Percentiles rank a stretch among this genome's conserved stretches.
These are phyloP conservation scores for Procambarus virginalis DNA, from an alignment of 1,140 invertebrate genomes.

Conservation along the genomic window DNA sequence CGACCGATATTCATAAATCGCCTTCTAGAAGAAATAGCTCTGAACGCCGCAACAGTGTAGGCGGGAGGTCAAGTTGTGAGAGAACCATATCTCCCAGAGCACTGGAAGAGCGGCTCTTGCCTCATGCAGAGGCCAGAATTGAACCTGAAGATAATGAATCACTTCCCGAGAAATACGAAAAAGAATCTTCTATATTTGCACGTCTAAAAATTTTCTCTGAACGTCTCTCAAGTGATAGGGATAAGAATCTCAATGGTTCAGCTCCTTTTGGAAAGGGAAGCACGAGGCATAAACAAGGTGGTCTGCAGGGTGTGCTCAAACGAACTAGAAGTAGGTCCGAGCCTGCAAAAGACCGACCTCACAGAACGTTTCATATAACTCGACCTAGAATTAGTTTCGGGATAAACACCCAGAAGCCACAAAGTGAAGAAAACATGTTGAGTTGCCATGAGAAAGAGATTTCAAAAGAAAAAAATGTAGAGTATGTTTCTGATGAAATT, in stretches of 20 bases:
- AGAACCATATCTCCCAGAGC: constrained; percentile 53
- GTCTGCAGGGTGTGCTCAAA: constrained; percentile 54
- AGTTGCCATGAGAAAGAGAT: constrained; percentile 46
- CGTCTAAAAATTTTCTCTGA: constrained; percentile 57
- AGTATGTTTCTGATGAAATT: constrained; percentile 21
- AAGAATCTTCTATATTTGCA: constrained; percentile 55
- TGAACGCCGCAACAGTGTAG: constrained; percentile 55
- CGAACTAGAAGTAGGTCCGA: constrained; percentile 60
- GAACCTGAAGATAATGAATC: constrained; percentile 42
- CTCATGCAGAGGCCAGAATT: constrained; percentile 41
- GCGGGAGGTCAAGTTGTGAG: constrained; percentile 40
- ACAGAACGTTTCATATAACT: constrained; percentile 60
- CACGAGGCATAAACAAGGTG: constrained; percentile 55
- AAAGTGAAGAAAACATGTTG: constrained; percentile 56
- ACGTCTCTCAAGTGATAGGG: constrained; percentile 48
- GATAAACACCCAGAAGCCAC: constrained; percentile 38
- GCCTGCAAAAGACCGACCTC: constrained; percentile 36
- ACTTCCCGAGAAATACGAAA: constrained; percentile 41
- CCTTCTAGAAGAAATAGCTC: constrained; percentile 51
- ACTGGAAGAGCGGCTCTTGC: constrained; percentile 52
- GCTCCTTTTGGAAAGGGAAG: constrained; percentile 34
- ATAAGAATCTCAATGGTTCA: constrained; percentile 49
- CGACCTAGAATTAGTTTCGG: constrained; percentile 63
- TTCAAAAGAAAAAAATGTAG: constrained; percentile 18
- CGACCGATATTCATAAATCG: constrained; percentile 74